Conservation (phyloP, 2,113 vertebrate species). For the Corvus moneduloides region DNA sequence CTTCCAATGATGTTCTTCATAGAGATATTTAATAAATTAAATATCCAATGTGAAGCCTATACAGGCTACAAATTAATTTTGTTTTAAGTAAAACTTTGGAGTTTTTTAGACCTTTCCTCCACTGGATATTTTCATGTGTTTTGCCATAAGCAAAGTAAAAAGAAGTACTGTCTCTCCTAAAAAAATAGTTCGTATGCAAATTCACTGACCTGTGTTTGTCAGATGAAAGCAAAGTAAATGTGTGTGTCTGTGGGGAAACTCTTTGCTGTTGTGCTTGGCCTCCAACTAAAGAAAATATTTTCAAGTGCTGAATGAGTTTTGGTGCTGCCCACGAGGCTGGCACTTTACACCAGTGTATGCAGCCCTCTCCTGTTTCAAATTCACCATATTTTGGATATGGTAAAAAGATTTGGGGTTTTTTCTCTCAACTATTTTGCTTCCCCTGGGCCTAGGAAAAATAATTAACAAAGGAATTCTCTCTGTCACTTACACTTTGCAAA, state of each 20-base stretch:
- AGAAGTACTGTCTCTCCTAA: neutral
- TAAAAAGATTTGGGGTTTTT: constrained; percentile 5
- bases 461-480: constrained; percentile 1
- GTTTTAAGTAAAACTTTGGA: neutral
- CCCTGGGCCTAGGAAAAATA: constrained; percentile 26
- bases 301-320: constrained; percentile 1
- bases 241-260: neutral
- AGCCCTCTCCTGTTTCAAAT: constrained; percentile 22
- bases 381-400: neutral
- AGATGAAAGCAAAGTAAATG: constrained; percentile 33
- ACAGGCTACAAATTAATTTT: neutral
- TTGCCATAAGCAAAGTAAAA: neutral
- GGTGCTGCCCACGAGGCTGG: neutral
- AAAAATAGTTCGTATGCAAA: neutral
- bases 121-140: neutral
- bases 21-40: neutral
- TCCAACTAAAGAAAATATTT: constrained; percentile 2
- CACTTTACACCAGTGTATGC: neutral
- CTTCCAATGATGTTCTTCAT: neutral
- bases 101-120: neutral
- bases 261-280: constrained; percentile 47
- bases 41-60: neutral
- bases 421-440: constrained; percentile 50
- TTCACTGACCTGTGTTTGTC: neutral
- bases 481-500: neutral